Conservation (phyloP, 2,113 vertebrate genomes). For the Ranitomeya imitator region DNA sequence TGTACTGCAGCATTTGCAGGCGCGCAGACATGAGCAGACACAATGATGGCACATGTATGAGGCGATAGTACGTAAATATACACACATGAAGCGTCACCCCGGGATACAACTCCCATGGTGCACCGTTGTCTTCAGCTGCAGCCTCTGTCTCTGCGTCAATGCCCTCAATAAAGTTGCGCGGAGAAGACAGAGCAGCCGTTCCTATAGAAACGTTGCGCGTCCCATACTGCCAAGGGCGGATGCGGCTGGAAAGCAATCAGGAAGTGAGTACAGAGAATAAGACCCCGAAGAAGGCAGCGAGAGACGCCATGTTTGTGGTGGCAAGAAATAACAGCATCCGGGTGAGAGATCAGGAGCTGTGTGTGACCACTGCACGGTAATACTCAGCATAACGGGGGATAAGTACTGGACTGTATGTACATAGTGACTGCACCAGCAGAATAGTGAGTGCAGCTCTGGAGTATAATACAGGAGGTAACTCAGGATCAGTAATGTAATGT, state of each 20-base stretch:
- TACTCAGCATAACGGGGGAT: neutral
- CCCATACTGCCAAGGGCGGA: conserved; percentile 36
- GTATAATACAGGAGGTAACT: no score
- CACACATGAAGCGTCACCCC: conserved; percentile 56
- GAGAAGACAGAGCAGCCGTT: conserved; percentile 24
- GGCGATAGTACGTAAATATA: conserved; percentile 40
- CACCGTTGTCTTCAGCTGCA: conserved; percentile 52
- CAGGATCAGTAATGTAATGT: no score
- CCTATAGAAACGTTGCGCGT: conserved; percentile 23
- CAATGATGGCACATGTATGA: conserved; percentile 11
- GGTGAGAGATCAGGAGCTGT: conserved; percentile 15
- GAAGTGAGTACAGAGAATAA: neutral
- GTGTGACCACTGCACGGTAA: conserved; percentile 7
- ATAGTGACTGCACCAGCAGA: neutral
- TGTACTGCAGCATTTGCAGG: neutral
- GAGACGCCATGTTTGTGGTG: conserved; percentile 25
- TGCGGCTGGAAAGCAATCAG: neutral
- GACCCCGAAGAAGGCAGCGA: neutral
- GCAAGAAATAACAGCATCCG: neutral
- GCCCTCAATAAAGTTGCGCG: conserved; percentile 53
- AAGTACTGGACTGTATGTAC: neutral
- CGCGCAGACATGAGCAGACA: neutral
- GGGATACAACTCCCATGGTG: conserved; percentile 56
- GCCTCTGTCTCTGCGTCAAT: conserved; percentile 46
- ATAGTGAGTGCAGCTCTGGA: no score